Evolutionary conservation across 2,888 invertebrate genomes (phyloP), one percentile per base, ranked within the genome.

Genomic region (Nymphalis urticae): DNA sequence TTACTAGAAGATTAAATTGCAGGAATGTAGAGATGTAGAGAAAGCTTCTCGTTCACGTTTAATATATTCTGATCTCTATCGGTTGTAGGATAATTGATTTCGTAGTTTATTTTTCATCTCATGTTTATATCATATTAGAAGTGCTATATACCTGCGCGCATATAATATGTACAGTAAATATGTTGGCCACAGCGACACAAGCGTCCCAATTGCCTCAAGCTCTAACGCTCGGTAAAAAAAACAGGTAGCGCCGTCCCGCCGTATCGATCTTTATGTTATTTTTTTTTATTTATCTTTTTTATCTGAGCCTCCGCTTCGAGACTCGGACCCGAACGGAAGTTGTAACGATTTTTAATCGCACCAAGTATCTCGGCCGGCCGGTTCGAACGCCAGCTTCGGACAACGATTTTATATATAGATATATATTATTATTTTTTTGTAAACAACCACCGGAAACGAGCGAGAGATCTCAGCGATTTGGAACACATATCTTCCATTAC

Each of bases 311-410:
- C 66, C 83, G 86, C 86, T 84, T 76, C 80, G 83, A 84, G 86
- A 79, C 87, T 87, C 84, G 81, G 85, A 83, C 82, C 82, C 87
- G 85, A 92, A 90, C 92, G 92, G 92, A 92, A 91, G 92, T 91
- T 91, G 91, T 90, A 90, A 90, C 90, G 88, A 91, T 90, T 91
- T 91, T 92, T 91, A 91, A 92, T 92, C 91, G 90, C 85, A 83
- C 83, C 88, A 86, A 89, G 89, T 90, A 91, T 92, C 90, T 90
- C 82, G 84, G 82, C 82, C 81, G 87, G 85, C 84, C 85, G 82
- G 88, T 88, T 83, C 82, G 82, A 83, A 82, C 79, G 80, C 82
- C 80, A 81, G 83, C 85, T 84, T 84, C 80, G 85, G 86, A 86
- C 87, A 85, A 83, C 85, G 81, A 86, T 87, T 88, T 86, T 87